Percentiles rank a stretch among this genome's conserved stretches.
phyloP scores from a whole-genome alignment of 2,888 invertebrate genomes.

The Calephelis perditalis region DNA sequence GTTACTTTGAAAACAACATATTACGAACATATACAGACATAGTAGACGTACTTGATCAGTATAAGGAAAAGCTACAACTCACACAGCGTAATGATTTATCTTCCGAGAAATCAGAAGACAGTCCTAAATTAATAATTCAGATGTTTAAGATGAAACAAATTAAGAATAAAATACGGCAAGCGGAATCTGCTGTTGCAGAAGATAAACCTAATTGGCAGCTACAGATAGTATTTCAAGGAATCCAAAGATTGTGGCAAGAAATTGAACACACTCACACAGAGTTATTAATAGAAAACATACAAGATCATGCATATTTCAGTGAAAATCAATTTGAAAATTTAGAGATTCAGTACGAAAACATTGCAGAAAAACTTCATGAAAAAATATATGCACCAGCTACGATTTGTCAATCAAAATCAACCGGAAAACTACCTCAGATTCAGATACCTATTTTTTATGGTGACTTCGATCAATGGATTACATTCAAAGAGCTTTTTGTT shows the following conservation, averaged over 20 bases:
- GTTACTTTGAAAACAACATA: neutral
- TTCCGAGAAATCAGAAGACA: neutral
- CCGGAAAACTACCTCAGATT: no score
- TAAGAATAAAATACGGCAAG: neutral
- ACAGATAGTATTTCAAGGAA: neutral
- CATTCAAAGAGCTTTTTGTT: no score
- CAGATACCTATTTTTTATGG: neutral
- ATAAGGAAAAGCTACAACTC: neutral
- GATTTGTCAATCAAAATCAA: neutral
- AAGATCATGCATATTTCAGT: neutral
- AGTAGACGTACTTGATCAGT: neutral
- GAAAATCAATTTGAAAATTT: neutral
- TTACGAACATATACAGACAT: neutral
- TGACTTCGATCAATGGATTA: no score
- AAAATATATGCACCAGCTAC: neutral
- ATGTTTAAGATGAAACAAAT: neutral
- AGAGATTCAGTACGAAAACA: neutral
- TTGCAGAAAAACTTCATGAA: neutral
- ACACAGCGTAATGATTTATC: neutral
- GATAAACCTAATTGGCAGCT: neutral
- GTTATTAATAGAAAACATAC: neutral
- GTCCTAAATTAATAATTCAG: neutral
- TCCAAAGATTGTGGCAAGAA: no score
- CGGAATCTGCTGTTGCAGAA: neutral
- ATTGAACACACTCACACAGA: neutral